These are phyloP conservation scores for Eugnorisma glareosa DNA, from an alignment of 2,888 invertebrate genomes.

Conservation along the genomic window DNA sequence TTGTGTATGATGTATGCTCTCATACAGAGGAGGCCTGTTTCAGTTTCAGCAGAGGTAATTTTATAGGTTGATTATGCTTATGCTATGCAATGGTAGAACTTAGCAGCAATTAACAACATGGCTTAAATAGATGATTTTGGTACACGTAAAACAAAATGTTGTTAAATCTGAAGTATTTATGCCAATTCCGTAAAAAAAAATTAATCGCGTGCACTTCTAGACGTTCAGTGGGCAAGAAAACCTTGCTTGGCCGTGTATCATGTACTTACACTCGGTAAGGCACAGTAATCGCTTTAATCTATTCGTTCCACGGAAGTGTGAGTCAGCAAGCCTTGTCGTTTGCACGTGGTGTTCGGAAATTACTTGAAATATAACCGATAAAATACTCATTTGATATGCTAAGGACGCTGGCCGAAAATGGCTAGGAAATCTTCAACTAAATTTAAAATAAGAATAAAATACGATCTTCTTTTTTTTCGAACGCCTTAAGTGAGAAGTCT, in stretches of 20 bases:
- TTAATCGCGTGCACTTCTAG: conserved; percentile 26
- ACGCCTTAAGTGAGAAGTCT: neutral
- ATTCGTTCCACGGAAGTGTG: conserved; percentile 57
- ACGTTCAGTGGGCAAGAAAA: conserved; percentile 43
- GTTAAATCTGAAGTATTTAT: neutral
- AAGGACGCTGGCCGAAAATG: conserved; percentile 16
- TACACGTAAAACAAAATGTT: conserved; percentile 4
- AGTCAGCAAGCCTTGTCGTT: conserved; percentile 49
- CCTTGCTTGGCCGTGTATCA: conserved; percentile 17
- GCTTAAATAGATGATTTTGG: neutral
- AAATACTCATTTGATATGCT: conserved; percentile 5
- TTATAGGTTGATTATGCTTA: neutral
- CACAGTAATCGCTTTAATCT: conserved; percentile 41
- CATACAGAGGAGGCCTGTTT: neutral
- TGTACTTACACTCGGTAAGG: conserved; percentile 24
- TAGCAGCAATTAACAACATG: neutral
- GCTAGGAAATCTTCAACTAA: neutral
- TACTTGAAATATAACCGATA: conserved; percentile 30
- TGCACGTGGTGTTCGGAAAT: conserved; percentile 54
- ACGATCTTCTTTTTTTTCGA: neutral
- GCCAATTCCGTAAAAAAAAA: conserved; percentile 1
- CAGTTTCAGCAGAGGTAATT: neutral
- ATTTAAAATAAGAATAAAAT: conserved; percentile 24
- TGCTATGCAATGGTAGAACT: neutral
- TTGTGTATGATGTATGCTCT: neutral